These are phyloP conservation scores for Pseudonaja textilis DNA, from an alignment of 2,113 vertebrate genomes.

Conservation along the genomic window DNA sequence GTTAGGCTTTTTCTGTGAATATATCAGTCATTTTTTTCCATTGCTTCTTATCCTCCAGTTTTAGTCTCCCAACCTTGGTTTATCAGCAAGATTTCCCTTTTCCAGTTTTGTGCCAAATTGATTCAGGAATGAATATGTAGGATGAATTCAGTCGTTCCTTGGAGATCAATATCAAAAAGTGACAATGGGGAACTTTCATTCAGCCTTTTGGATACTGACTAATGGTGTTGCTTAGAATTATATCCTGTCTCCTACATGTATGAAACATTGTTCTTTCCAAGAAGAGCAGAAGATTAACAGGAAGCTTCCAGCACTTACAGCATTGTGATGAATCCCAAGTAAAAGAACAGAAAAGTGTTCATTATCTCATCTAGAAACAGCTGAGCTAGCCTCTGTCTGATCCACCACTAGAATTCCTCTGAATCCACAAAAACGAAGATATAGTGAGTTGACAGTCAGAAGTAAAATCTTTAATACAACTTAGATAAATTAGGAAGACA, in stretches of 20 bases:
- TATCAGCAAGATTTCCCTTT: not conserved
- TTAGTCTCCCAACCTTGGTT: not conserved
- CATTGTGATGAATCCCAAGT: not conserved
- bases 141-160: not conserved
- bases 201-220: not conserved
- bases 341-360: not conserved
- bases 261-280: not conserved
- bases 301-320: not conserved
- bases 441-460: not conserved
- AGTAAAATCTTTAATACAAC: not conserved
- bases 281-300: not conserved
- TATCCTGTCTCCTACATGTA: not conserved
- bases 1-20: not conserved
- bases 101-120: not conserved
- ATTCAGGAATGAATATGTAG: not conserved
- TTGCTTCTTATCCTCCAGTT: not conserved
- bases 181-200: not conserved
- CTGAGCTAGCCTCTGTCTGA: not conserved
- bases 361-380: not conserved
- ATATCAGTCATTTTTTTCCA: not conserved
- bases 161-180: not conserved
- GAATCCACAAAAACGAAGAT: not conserved
- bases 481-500: not conserved
- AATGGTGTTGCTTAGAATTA: not conserved
- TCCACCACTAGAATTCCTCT: not conserved